Percentiles rank a stretch among this genome's conserved stretches.
Evolutionary conservation across 2,888 invertebrate genomes (phyloP).

Genomic region (Brenthis daphne): DNA sequence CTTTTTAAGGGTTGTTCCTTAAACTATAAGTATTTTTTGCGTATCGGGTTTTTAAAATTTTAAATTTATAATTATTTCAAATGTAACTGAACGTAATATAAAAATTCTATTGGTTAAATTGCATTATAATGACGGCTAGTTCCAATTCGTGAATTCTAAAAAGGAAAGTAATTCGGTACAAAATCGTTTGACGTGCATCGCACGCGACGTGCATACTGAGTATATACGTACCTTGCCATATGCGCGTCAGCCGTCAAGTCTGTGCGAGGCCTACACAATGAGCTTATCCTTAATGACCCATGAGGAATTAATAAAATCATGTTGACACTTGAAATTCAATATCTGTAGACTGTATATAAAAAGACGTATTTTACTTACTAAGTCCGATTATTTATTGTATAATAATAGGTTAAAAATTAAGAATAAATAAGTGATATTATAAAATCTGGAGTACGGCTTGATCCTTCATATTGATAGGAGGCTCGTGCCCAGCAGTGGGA

Average conservation of each 20-base stretch:
- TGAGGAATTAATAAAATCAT: slow-evolving; percentile 49
- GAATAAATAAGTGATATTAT: too few relatives aligned
- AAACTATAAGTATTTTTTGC: too few relatives aligned
- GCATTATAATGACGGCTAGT: slow-evolving; percentile 8
- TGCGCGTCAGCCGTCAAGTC: slow-evolving; percentile 48
- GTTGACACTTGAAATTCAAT: slow-evolving; percentile 41
- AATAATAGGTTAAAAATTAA: too few relatives aligned
- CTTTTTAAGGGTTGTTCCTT: too few relatives aligned
- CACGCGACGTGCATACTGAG: slow-evolving; percentile 42
- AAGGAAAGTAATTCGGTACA: slow-evolving; percentile 47
- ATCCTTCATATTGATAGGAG: too few relatives aligned
- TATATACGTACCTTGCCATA: slow-evolving; percentile 41
- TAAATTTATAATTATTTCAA: neutral
- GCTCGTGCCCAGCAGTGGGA: too few relatives aligned
- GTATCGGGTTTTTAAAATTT: too few relatives aligned
- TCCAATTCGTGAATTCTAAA: slow-evolving; percentile 40
- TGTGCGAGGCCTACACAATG: slow-evolving; percentile 51
- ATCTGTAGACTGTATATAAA: slow-evolving; percentile 31
- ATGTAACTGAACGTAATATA: slow-evolving; percentile 1
- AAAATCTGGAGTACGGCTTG: too few relatives aligned
- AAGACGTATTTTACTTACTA: too few relatives aligned
- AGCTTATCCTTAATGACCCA: slow-evolving; percentile 51
- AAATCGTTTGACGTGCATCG: slow-evolving; percentile 40
- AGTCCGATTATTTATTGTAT: too few relatives aligned
- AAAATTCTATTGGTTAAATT: neutral